These are phyloP conservation scores for Dicranocentrus wangi DNA, from an alignment of 2,888 invertebrate species.

Conservation along the genomic window DNA sequence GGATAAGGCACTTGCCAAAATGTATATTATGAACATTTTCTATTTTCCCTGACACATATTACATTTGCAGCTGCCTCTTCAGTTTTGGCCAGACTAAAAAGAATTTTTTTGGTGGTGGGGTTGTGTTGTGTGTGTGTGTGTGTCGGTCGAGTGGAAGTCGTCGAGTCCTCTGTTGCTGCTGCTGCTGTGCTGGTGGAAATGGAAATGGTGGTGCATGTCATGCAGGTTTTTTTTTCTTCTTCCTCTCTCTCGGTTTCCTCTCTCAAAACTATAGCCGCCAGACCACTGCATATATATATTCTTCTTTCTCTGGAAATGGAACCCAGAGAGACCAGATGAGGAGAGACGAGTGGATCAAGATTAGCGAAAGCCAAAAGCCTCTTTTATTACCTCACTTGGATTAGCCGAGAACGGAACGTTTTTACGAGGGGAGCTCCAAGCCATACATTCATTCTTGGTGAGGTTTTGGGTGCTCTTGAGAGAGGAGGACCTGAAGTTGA, in stretches of 20 bases:
- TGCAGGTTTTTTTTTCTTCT: too few species aligned
- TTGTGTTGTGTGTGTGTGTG: background rate
- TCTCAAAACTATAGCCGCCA: too few species aligned
- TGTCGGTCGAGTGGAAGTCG: too few species aligned
- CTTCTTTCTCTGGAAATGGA: too few species aligned
- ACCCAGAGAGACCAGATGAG: background rate
- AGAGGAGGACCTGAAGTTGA: background rate
- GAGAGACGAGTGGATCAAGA: background rate
- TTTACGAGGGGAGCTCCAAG: background rate
- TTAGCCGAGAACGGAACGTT: constrained; percentile 1
- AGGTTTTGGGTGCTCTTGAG: background rate
- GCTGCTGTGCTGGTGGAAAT: background rate
- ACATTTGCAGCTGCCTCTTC: background rate
- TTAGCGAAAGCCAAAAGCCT: constrained; percentile 4
- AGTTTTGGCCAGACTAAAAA: too few species aligned
- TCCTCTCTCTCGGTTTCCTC: too few species aligned
- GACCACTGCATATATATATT: too few species aligned
- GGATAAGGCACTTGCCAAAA: background rate
- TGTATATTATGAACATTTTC: background rate
- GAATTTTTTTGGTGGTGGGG: background rate
- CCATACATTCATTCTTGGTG: too few species aligned
- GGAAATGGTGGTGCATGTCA: too few species aligned
- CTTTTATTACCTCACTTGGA: constrained; percentile 14
- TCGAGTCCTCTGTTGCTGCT: background rate
- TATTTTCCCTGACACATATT: background rate